phyloP scores from a whole-genome alignment of 2,888 invertebrate species.

The Drosophila parthenogenetica region DNA sequence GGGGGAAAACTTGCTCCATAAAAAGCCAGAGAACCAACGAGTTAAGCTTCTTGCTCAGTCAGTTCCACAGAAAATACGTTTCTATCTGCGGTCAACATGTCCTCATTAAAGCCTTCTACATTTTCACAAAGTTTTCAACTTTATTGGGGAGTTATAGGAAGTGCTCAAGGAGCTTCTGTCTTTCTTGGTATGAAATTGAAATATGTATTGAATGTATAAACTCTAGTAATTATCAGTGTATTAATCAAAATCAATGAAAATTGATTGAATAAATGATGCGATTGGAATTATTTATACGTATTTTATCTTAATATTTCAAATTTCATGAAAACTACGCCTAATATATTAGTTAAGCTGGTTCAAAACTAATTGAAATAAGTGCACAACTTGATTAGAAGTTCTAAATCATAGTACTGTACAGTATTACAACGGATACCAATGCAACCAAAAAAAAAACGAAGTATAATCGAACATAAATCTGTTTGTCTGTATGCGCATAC shows the following conservation, averaged over 20 bases:
- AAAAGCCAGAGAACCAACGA: slow-evolving; percentile 49
- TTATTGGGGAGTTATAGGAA: slow-evolving; percentile 10
- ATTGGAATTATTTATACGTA: no score
- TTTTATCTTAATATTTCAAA: no score
- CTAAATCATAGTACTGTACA: no score
- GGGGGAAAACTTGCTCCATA: slow-evolving; percentile 54
- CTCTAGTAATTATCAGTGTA: neutral
- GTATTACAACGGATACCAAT: no score
- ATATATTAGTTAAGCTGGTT: no score
- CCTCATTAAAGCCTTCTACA: slow-evolving; percentile 55
- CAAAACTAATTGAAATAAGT: no score
- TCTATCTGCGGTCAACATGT: slow-evolving; percentile 49
- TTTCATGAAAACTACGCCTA: no score
- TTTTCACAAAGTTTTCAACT: slow-evolving; percentile 31
- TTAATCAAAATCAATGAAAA: neutral
- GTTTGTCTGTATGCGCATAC: no score
- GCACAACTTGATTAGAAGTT: no score
- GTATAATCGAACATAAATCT: no score
- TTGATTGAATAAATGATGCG: neutral
- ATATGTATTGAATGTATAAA: neutral
- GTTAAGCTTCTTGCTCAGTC: slow-evolving; percentile 32
- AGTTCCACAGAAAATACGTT: slow-evolving; percentile 35
- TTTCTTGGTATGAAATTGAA: slow-evolving; percentile 22
- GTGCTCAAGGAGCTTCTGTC: slow-evolving; percentile 8
- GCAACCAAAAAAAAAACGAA: no score